phyloP scores from a whole-genome alignment of 2,797 vertebrate species.

The Chrysocyon brachyurus region DNA sequence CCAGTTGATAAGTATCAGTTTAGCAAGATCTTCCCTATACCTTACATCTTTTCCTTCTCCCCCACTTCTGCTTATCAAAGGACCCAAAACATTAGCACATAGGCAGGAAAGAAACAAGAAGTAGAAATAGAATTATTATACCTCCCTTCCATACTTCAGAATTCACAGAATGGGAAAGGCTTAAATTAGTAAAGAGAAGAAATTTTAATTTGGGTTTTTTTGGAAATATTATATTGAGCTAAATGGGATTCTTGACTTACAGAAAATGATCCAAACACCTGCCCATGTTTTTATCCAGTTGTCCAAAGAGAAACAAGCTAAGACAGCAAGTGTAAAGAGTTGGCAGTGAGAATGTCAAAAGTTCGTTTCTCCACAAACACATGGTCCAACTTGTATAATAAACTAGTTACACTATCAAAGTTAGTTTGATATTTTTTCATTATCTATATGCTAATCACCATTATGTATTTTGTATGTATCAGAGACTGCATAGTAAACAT shows the following conservation, averaged over 20 bases:
- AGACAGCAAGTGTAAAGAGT: background rate
- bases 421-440: slow-evolving; percentile 9
- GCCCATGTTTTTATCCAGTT: background rate
- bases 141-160: background rate
- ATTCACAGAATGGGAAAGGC: background rate
- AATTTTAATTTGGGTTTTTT: background rate
- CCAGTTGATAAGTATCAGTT: background rate
- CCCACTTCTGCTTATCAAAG: background rate
- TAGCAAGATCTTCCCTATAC: background rate
- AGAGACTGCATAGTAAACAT: background rate
- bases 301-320: background rate
- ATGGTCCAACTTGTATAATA: background rate
- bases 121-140: background rate
- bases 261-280: no score
- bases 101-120: background rate
- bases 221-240: background rate
- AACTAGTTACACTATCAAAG: background rate
- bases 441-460: background rate
- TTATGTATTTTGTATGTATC: background rate
- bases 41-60: background rate
- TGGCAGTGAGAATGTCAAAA: background rate
- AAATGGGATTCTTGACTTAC: background rate
- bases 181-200: background rate
- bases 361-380: background rate
- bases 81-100: background rate